These are phyloP conservation scores for Campaea margaritaria DNA, from an alignment of 2,888 invertebrate genomes.

Conservation along the genomic window DNA sequence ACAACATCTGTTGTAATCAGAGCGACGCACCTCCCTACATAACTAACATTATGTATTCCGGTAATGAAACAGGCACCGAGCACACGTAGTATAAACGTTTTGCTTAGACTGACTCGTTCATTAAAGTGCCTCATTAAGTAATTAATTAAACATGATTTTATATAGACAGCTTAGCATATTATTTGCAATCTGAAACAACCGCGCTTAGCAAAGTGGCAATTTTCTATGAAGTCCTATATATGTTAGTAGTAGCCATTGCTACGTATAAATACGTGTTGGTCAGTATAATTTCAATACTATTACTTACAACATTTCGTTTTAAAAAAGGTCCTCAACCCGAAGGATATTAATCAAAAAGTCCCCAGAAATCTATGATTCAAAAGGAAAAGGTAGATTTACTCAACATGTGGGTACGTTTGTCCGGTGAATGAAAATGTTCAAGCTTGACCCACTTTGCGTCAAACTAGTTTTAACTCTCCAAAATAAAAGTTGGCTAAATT, in stretches of 20 bases:
- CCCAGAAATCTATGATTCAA: conserved; percentile 35
- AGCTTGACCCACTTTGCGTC: conserved; percentile 41
- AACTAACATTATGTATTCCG: conserved; percentile 30
- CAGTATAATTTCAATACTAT: conserved; percentile 11
- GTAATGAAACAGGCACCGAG: conserved; percentile 43
- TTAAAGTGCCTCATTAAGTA: conserved; percentile 35
- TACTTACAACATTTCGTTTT: conserved; percentile 19
- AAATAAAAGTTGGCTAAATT: conserved; percentile 53
- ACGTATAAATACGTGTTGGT: not conserved
- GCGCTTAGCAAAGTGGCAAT: not conserved
- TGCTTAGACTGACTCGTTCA: conserved; percentile 38
- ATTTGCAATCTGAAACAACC: conserved; percentile 11
- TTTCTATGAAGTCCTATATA: no score
- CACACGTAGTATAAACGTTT: conserved; percentile 44
- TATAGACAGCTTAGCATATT: not conserved
- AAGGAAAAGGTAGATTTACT: conserved; percentile 37
- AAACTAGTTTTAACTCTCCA: conserved; percentile 47
- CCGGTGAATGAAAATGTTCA: conserved; percentile 35
- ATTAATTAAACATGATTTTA: conserved; percentile 24
- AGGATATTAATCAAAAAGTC: conserved; percentile 43
- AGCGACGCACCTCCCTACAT: conserved; percentile 43
- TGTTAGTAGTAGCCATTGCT: not conserved
- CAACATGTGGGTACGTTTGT: conserved; percentile 32
- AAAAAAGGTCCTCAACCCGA: conserved; percentile 33
- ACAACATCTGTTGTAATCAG: conserved; percentile 46